Evolutionary conservation across 2,797 vertebrate species (phyloP).

Genomic region (Myotis planiceps): DNA sequence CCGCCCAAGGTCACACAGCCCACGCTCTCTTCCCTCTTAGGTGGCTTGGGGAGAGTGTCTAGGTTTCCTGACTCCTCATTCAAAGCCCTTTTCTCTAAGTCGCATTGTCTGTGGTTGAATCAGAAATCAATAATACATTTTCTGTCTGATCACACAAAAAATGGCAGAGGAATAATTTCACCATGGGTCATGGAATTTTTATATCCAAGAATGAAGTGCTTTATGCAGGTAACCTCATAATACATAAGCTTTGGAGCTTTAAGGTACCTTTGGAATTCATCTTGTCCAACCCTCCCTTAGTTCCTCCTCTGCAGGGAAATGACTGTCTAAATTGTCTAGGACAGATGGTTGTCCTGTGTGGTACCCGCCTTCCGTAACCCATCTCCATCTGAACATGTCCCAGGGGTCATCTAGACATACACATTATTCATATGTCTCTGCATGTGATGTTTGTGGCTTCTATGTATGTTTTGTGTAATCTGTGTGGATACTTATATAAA

Average conservation of each 20-base stretch:
- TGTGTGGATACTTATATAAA: background rate
- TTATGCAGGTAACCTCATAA: background rate
- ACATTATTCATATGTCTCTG: conserved; percentile 4
- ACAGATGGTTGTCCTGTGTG: background rate
- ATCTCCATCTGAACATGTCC: conserved; percentile 9
- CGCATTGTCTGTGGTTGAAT: conserved; percentile 68
- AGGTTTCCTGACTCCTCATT: background rate
- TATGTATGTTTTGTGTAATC: background rate
- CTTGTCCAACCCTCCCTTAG: background rate
- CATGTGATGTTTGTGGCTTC: background rate
- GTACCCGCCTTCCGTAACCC: background rate
- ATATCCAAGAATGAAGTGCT: conserved; percentile 54
- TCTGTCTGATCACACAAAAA: conserved; percentile 82
- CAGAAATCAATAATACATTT: conserved; percentile 87
- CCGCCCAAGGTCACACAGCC: conserved; percentile 66
- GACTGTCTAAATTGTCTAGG: background rate
- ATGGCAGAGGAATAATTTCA: conserved; percentile 79
- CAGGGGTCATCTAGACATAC: background rate
- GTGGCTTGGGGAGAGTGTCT: background rate
- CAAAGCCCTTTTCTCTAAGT: conserved; percentile 12
- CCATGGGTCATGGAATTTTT: conserved; percentile 71
- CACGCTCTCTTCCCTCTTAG: no score
- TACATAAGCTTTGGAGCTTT: background rate
- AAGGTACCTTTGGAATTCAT: conserved; percentile 12
- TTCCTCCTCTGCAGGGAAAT: background rate